Percentiles rank a stretch among this genome's conserved stretches.
phyloP scores from a whole-genome alignment of 2,797 vertebrate genomes.

The Rhinatrema bivittatum region DNA sequence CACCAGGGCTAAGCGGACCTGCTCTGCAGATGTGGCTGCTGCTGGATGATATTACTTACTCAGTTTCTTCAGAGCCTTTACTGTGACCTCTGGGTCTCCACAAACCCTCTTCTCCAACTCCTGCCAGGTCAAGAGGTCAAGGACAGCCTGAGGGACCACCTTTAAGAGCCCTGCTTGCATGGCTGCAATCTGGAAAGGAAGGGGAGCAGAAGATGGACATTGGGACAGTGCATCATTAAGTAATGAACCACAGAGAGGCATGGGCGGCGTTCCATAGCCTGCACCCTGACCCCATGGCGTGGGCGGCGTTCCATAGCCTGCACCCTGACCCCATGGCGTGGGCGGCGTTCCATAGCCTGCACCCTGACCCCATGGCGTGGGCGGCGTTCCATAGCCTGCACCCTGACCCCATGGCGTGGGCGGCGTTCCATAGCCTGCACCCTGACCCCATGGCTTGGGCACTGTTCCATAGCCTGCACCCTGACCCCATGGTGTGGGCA shows the following conservation, averaged over 20 bases:
- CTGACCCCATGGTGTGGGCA: too few relatives aligned
- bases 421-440: too few relatives aligned
- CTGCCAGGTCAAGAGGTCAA: constrained; percentile 94
- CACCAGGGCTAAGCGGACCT: too few relatives aligned
- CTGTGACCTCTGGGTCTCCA: constrained; percentile 92
- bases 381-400: too few relatives aligned
- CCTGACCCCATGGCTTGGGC: too few relatives aligned
- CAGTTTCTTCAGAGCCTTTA: constrained; percentile 90
- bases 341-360: neutral
- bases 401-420: too few relatives aligned
- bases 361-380: neutral
- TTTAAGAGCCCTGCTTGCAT: constrained; percentile 90
- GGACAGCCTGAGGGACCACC: constrained; percentile 93
- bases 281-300: neutral
- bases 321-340: neutral
- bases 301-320: neutral
- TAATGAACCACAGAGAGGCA: too few relatives aligned
- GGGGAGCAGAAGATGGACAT: neutral
- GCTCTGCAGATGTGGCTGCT: too few relatives aligned
- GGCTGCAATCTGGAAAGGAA: constrained; percentile 65
- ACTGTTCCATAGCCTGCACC: too few relatives aligned
- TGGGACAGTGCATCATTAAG: neutral
- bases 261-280: too few relatives aligned
- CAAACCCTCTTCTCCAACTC: constrained; percentile 95
- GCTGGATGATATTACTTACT: too few relatives aligned